These are phyloP conservation scores for Amphiura filiformis DNA, from an alignment of 35 echinoderm and acorn worm genomes.

Conservation along the genomic window DNA sequence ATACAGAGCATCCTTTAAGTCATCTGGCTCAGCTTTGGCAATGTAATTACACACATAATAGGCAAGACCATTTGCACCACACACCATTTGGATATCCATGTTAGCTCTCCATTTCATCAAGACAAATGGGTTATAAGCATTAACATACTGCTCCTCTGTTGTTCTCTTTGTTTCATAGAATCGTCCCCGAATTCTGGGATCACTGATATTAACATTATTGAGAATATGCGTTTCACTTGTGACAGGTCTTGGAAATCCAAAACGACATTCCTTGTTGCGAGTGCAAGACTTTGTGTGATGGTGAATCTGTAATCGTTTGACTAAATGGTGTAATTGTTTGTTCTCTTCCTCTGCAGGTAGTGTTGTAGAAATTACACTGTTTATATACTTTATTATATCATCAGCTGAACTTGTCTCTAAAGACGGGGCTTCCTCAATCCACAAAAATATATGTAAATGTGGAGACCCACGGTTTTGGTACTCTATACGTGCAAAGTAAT, in stretches of 20 bases:
- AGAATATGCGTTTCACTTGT: not conserved
- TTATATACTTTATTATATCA: not conserved
- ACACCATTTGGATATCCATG: not conserved
- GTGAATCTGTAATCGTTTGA: not conserved
- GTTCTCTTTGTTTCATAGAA: not conserved
- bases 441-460: slow-evolving; percentile 3
- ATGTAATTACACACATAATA: not conserved
- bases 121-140: not conserved
- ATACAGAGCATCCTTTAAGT: not conserved
- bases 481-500: not conserved
- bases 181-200: not conserved
- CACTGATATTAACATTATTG: not conserved
- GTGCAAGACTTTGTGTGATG: not conserved
- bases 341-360: not conserved
- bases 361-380: not conserved
- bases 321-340: not conserved
- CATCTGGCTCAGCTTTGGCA: not conserved
- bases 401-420: not conserved
- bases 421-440: not conserved
- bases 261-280: not conserved
- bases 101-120: not conserved
- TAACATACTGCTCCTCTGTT: not conserved
- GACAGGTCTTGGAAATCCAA: not conserved
- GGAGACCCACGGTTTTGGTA: not conserved
- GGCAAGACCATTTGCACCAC: not conserved